Conservation (phyloP, 2,888 invertebrate species). For the Ctenicera cuprea region DNA sequence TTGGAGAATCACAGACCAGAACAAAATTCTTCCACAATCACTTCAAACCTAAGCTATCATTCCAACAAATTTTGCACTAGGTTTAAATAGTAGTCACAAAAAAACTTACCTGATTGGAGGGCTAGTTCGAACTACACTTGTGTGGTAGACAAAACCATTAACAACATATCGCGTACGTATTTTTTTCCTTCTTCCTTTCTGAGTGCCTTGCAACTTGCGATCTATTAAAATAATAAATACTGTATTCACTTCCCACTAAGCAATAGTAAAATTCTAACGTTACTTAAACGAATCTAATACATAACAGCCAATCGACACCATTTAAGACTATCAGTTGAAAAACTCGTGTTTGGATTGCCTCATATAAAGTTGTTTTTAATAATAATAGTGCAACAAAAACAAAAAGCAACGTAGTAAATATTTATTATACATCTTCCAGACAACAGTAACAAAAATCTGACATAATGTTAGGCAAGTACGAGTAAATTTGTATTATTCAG, state of each 20-base stretch:
- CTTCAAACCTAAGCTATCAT: no score
- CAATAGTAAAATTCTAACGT: not conserved
- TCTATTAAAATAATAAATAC: constrained; percentile 50
- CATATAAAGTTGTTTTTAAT: no score
- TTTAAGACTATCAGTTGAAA: no score
- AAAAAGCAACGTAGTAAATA: not conserved
- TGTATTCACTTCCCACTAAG: constrained; percentile 33
- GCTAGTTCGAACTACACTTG: constrained; percentile 59
- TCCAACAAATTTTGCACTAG: not conserved
- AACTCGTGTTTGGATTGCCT: no score
- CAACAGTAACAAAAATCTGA: not conserved
- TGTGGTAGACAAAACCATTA: constrained; percentile 63
- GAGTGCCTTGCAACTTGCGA: constrained; percentile 19
- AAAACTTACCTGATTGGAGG: constrained; percentile 59
- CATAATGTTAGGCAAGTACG: not conserved
- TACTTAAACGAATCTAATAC: constrained; percentile 2
- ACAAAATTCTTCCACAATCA: no score
- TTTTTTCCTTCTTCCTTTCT: constrained; percentile 50
- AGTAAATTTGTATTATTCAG: constrained; percentile 2
- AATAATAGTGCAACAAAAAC: no score
- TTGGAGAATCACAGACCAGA: no score
- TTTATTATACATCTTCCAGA: no score
- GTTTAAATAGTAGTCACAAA: not conserved
- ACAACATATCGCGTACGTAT: constrained; percentile 57
- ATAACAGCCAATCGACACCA: no score